phyloP scores from a whole-genome alignment of 2,113 vertebrate species.

The Tragelaphus scriptus region DNA sequence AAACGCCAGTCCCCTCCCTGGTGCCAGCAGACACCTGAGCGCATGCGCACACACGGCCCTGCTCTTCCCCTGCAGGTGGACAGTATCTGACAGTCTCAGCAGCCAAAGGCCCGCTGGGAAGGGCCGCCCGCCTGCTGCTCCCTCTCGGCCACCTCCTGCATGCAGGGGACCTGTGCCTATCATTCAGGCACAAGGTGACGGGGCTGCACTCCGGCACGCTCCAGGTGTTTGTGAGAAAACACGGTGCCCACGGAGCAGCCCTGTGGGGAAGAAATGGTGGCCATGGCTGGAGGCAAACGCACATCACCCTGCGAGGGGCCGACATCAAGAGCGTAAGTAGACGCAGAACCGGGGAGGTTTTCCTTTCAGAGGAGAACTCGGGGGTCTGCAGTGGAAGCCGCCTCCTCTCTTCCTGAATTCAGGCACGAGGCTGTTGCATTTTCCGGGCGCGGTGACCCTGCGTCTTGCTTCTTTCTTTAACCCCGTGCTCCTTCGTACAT shows the following conservation, averaged over 20 bases:
- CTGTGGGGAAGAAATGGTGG: slow-evolving; percentile 92
- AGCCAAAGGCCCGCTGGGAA: slow-evolving; percentile 82
- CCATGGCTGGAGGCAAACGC: slow-evolving; percentile 91
- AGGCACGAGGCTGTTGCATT: not conserved
- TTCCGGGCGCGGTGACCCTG: not conserved
- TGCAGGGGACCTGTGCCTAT: slow-evolving; percentile 88
- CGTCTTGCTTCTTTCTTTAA: not conserved
- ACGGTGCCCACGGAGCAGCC: slow-evolving; percentile 84
- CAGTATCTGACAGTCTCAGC: slow-evolving; percentile 89
- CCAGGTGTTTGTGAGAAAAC: slow-evolving; percentile 91
- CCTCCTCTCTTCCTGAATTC: not conserved
- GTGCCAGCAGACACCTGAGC: rapidly evolving
- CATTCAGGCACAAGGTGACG: slow-evolving; percentile 90
- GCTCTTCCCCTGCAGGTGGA: slow-evolving; percentile 82
- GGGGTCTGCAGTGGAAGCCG: not conserved
- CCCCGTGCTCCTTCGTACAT: not conserved
- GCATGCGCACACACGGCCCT: not conserved
- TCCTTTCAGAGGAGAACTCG: not conserved
- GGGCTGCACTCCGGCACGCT: slow-evolving; percentile 89
- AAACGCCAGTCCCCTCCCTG: not conserved
- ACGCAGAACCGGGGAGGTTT: not conserved
- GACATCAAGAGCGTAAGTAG: slow-evolving; percentile 92
- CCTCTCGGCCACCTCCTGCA: slow-evolving; percentile 81
- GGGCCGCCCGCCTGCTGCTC: slow-evolving; percentile 87
- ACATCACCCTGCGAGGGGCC: slow-evolving; percentile 85